These are phyloP conservation scores for Diadema setosum DNA, from an alignment of 35 echinoderm and acorn worm species.

Conservation along the genomic window DNA sequence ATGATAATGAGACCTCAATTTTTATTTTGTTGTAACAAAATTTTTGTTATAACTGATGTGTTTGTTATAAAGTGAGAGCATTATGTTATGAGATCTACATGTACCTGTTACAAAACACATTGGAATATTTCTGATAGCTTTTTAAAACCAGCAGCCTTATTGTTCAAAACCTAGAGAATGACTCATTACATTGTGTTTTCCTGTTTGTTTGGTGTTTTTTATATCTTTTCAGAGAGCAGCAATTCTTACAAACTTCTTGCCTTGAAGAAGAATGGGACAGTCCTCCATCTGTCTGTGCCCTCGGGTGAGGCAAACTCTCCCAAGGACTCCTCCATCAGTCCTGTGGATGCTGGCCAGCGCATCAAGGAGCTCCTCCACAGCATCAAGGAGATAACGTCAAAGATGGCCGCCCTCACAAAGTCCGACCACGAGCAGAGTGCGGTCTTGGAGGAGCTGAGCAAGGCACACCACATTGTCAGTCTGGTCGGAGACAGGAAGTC, in stretches of 20 bases:
- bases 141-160: no score
- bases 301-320: neutral
- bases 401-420: neutral
- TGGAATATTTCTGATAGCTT: no score
- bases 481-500: neutral
- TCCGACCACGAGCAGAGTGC: neutral
- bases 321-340: neutral
- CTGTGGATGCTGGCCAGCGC: neutral
- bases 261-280: neutral
- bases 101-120: no score
- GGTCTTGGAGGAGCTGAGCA: neutral
- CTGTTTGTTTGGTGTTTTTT: neutral
- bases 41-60: no score
- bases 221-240: neutral
- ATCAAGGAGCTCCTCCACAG: neutral
- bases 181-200: neutral
- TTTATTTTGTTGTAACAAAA: no score
- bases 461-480: neutral
- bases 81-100: no score
- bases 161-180: no score
- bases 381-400: neutral
- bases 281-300: neutral
- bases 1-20: no score
- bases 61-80: no score
- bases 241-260: neutral